Percentiles rank a stretch among this genome's conserved stretches.
These are phyloP conservation scores for Agonopterix heracliana DNA, from an alignment of 2,888 invertebrate genomes.

Conservation along the genomic window DNA sequence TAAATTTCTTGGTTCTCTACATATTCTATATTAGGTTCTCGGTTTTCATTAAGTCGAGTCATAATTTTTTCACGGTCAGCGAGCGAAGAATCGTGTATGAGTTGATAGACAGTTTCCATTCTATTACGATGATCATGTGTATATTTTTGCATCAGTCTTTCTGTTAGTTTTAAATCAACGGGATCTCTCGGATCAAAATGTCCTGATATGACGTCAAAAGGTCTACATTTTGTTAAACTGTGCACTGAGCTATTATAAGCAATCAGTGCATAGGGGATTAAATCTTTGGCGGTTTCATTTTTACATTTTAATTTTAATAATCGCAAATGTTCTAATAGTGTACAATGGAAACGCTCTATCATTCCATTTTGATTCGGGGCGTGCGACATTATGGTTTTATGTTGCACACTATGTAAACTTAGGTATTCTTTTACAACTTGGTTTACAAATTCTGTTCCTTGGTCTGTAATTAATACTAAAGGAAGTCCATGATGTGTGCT, in stretches of 20 bases:
- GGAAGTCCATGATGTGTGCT: neutral
- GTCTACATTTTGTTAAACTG: neutral
- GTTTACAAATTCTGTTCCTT: neutral
- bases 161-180: neutral
- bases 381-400: neutral
- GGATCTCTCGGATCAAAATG: neutral
- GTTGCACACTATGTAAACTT: neutral
- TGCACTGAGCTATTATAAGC: neutral
- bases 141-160: neutral
- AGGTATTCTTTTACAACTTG: neutral
- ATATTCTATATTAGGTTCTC: neutral
- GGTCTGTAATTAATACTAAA: neutral
- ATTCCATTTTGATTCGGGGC: slow-evolving; percentile 1
- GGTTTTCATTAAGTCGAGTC: neutral
- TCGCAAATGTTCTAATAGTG: neutral
- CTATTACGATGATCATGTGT: neutral
- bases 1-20: neutral
- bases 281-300: neutral
- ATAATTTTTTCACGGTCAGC: neutral
- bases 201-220: neutral
- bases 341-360: neutral
- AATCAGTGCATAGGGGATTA: neutral
- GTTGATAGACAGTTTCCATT: neutral
- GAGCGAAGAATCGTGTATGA: neutral
- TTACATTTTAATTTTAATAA: neutral